Percentiles rank a stretch among this genome's conserved stretches.
Evolutionary conservation across 37 sponge, comb jelly and placozoan genomes (phyloP).

Genomic region (Cladorhizidae sp.): DNA sequence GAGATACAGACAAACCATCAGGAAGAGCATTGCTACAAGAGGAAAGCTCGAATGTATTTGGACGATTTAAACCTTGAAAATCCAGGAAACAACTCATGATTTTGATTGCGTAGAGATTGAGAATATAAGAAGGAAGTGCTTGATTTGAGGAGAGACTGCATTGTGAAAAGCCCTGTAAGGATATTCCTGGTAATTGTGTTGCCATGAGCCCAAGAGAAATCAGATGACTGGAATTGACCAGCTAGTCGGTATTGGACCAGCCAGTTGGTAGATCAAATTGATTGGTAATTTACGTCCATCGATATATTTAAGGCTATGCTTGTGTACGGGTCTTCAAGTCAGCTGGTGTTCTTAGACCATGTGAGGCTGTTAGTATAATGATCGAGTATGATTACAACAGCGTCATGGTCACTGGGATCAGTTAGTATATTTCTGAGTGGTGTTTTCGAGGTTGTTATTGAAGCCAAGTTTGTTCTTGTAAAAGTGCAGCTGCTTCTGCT

Average conservation of each 20-base stretch:
- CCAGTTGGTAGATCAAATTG: constrained; percentile 54
- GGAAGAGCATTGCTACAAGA: constrained; percentile 47
- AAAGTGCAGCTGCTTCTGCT: constrained; percentile 4
- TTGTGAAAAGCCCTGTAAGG: constrained; percentile 36
- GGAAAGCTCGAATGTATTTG: constrained; percentile 38
- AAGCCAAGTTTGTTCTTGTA: background rate
- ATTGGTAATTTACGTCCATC: constrained; percentile 56
- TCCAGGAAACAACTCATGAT: constrained; percentile 55
- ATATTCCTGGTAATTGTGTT: constrained; percentile 51
- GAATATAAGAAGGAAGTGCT: constrained; percentile 50
- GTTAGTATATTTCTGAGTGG: constrained; percentile 6
- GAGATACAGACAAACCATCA: constrained; percentile 3
- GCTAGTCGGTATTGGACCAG: constrained; percentile 53
- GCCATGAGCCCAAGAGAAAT: constrained; percentile 44
- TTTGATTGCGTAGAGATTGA: constrained; percentile 45
- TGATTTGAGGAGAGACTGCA: constrained; percentile 51
- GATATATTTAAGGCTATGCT: constrained; percentile 71
- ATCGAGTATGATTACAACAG: constrained; percentile 65
- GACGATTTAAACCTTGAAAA: constrained; percentile 56
- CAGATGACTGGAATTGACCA: constrained; percentile 35
- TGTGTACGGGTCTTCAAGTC: constrained; percentile 79
- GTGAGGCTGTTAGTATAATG: constrained; percentile 48
- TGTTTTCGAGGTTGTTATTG: background rate
- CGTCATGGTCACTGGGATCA: constrained; percentile 51
- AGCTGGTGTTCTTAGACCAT: constrained; percentile 78